A percentile compares a stretch with the other conserved stretches of the same genome.
phyloP scores from a whole-genome alignment of 2,888 invertebrate genomes.

The Ecdyonurus torrentis region DNA sequence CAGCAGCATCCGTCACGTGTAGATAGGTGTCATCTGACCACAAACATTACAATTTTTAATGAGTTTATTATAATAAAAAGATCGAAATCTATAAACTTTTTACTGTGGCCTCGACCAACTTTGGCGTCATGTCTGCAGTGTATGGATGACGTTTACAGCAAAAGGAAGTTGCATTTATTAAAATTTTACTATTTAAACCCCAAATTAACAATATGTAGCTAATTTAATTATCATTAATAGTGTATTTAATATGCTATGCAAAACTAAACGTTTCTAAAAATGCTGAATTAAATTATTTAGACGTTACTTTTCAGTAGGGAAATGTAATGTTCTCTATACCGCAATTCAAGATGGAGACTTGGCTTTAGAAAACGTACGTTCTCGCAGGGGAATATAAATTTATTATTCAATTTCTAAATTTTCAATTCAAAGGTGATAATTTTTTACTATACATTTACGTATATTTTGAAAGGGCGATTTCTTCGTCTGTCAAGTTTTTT shows the following conservation, averaged over 20 bases:
- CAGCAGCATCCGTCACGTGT: conserved; percentile 39
- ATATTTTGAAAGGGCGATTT: too few relatives aligned
- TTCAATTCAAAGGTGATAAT: too few relatives aligned
- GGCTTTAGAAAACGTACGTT: not conserved
- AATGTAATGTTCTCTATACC: conserved; percentile 2
- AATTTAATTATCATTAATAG: not conserved
- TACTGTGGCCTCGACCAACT: not conserved
- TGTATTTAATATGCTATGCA: not conserved
- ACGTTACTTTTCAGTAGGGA: not conserved
- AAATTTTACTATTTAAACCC: not conserved
- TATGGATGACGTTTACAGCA: not conserved
- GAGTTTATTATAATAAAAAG: not conserved
- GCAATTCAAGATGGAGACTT: conserved; percentile 10
- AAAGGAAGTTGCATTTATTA: not conserved
- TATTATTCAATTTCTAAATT: too few relatives aligned
- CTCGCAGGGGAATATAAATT: not conserved
- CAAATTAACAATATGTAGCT: not conserved
- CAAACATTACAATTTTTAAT: not conserved
- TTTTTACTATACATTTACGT: too few relatives aligned
- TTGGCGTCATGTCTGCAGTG: not conserved
- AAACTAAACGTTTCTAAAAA: not conserved
- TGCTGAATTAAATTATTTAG: not conserved
- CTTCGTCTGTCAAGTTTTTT: too few relatives aligned
- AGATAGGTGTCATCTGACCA: conserved; percentile 43
- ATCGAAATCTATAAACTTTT: not conserved